Conservation (phyloP, 1,140 invertebrate species). For the Chelonus insularis region DNA sequence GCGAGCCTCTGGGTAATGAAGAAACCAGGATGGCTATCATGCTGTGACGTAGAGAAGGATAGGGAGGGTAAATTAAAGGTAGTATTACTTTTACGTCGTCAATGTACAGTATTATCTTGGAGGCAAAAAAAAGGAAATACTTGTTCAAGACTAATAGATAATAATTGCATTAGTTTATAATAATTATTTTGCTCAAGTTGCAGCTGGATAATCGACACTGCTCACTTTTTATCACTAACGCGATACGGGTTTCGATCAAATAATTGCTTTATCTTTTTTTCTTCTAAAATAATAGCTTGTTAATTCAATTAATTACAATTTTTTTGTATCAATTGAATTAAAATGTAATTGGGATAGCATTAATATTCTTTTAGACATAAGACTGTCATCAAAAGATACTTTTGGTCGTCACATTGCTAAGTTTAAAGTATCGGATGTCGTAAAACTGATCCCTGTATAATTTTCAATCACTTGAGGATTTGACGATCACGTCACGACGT, state of each 20-base stretch:
- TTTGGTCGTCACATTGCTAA: constrained; percentile 36
- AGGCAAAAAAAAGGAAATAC: no score
- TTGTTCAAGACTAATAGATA: no score
- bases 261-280: no score
- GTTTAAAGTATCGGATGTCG: constrained; percentile 48
- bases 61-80: neutral
- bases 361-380: neutral
- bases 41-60: neutral
- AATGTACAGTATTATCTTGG: no score
- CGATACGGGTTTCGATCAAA: no score
- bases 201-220: no score
- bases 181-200: no score
- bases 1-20: constrained; percentile 45
- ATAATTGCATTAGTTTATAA: no score
- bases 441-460: constrained; percentile 63
- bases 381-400: neutral
- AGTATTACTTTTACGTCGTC: constrained; percentile 9
- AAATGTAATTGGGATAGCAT: neutral
- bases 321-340: neutral
- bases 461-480: constrained; percentile 60
- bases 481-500: constrained; percentile 57
- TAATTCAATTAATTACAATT: neutral
- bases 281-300: no score
- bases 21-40: constrained; percentile 32
- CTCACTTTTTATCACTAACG: no score